These are phyloP conservation scores for Pristis pectinata DNA, from an alignment of 2,797 vertebrate genomes.

Conservation along the genomic window DNA sequence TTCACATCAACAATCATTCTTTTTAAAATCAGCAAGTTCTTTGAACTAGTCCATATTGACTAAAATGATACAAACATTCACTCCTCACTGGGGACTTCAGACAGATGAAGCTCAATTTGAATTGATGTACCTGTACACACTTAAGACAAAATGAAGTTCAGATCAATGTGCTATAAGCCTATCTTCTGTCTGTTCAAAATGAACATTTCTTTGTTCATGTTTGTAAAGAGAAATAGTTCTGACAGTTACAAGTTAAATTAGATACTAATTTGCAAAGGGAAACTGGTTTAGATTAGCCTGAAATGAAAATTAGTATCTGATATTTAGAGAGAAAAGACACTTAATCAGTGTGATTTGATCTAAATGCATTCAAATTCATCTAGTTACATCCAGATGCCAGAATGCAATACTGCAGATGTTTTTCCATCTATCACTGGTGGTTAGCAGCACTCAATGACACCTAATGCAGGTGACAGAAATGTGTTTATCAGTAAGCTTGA, in stretches of 20 bases:
- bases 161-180: slow-evolving; percentile 32
- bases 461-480: slow-evolving; percentile 24
- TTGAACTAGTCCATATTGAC: slow-evolving; percentile 38
- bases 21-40: slow-evolving; percentile 37
- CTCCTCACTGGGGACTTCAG: slow-evolving; percentile 30
- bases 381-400: slow-evolving; percentile 31
- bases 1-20: slow-evolving; percentile 38
- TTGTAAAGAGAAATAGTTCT: slow-evolving; percentile 37
- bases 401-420: slow-evolving; percentile 29
- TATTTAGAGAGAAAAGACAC: slow-evolving; percentile 38
- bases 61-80: slow-evolving; percentile 37
- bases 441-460: slow-evolving; percentile 24
- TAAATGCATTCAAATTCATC: slow-evolving; percentile 36
- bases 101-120: slow-evolving; percentile 37
- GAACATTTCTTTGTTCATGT: slow-evolving; percentile 34
- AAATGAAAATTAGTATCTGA: slow-evolving; percentile 38
- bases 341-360: slow-evolving; percentile 37
- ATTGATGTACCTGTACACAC: slow-evolving; percentile 36
- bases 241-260: slow-evolving; percentile 37
- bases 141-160: slow-evolving; percentile 36
- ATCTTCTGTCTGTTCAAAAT: slow-evolving; percentile 25
- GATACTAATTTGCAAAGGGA: slow-evolving; percentile 33
- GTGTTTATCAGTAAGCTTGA: slow-evolving; percentile 3
- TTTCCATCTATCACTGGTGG: neutral
- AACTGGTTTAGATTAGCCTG: slow-evolving; percentile 36